Conservation (phyloP, 1,140 invertebrate species). For the Bombyx mori region ASM3026992v2 NC_085129.1:6603501-6604000, state of each 20-base stretch:
- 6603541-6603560: constrained; percentile 13
- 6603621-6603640: constrained; percentile 28
- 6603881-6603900: too few species aligned
- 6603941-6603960: too few species aligned
- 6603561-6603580: constrained; percentile 39
- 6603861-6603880: too few species aligned
- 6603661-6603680: constrained; percentile 39
- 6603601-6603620: constrained; percentile 39
- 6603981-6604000: neutral
- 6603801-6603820: too few species aligned
- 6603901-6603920: too few species aligned
- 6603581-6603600: constrained; percentile 31
- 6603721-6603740: constrained; percentile 16
- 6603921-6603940: too few species aligned
- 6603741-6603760: constrained; percentile 4
- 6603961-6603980: too few species aligned
- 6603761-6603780: too few species aligned
- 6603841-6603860: too few species aligned
- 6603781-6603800: too few species aligned
- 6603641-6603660: constrained; percentile 27
- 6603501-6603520: constrained; percentile 41
- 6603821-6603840: too few species aligned
- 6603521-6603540: constrained; percentile 31
- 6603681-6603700: constrained; percentile 9
- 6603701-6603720: constrained; percentile 20